Evolutionary conservation across 2,888 invertebrate species (phyloP).

Genomic region (Penaeus monodon): DNA sequence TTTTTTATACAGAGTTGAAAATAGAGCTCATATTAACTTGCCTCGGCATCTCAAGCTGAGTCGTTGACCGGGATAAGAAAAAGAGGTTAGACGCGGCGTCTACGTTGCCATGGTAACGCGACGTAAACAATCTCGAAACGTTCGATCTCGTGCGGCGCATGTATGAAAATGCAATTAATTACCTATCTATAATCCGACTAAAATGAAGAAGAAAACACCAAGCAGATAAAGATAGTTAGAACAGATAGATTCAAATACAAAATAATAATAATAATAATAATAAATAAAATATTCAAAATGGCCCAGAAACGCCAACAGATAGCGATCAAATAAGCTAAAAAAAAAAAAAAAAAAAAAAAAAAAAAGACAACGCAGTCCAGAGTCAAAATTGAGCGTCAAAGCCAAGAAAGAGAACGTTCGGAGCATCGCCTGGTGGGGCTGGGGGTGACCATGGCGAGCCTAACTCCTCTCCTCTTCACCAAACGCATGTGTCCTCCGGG

Average conservation of each 20-base stretch:
- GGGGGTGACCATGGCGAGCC: slow-evolving; percentile 47
- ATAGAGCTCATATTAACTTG: neutral
- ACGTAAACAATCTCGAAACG: slow-evolving; percentile 29
- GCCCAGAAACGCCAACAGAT: no score
- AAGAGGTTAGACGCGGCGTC: neutral
- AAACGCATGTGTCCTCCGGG: slow-evolving; percentile 58
- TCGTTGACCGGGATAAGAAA: neutral
- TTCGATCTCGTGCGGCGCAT: neutral
- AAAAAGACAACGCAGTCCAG: neutral
- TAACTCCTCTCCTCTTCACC: slow-evolving; percentile 58
- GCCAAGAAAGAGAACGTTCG: slow-evolving; percentile 7
- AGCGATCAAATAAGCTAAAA: neutral
- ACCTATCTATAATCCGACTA: no score
- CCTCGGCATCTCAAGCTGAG: neutral
- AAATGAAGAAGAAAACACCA: neutral
- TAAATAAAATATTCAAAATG: neutral
- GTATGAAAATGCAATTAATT: slow-evolving; percentile 1
- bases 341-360: no score
- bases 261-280: no score
- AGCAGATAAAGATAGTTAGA: neutral
- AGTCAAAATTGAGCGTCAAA: neutral
- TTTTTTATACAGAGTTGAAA: neutral
- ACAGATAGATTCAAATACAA: neutral
- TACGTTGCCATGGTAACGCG: slow-evolving; percentile 44
- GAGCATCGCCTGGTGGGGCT: neutral